A percentile compares a stretch with the other conserved stretches of the same genome.
These are phyloP conservation scores for Proteles cristata DNA, from an alignment of 2,113 vertebrate genomes.

Conservation along the genomic window DNA sequence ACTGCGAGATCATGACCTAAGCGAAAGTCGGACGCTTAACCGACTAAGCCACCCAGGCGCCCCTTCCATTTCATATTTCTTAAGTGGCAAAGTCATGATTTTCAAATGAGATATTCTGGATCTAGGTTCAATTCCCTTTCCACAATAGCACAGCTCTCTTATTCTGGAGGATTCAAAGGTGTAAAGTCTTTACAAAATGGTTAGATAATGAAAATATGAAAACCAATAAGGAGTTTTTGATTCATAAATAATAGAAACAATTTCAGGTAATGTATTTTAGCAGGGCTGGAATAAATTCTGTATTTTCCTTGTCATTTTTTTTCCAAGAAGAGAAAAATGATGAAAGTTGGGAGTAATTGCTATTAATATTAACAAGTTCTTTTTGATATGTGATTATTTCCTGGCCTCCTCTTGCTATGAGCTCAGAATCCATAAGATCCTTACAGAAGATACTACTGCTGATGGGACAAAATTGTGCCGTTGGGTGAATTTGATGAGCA, in stretches of 20 bases:
- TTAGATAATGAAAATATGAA: neutral
- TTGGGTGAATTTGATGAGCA: neutral
- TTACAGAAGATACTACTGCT: neutral
- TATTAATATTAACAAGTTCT: neutral
- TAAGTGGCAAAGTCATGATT: neutral
- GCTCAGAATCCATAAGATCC: neutral
- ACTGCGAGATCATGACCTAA: no score
- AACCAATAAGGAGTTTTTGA: neutral
- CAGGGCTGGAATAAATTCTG: neutral
- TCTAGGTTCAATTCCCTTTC: neutral
- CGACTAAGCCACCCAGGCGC: no score
- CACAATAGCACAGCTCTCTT: neutral
- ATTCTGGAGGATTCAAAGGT: neutral
- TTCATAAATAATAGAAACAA: slow-evolving; percentile 27
- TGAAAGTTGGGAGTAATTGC: slow-evolving; percentile 27
- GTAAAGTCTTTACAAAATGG: neutral
- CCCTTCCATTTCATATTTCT: neutral
- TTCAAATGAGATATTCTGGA: neutral
- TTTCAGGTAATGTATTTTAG: slow-evolving; percentile 31
- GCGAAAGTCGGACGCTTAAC: no score
- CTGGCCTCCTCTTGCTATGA: neutral
- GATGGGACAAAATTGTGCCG: neutral
- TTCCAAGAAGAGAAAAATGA: neutral
- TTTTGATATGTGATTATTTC: neutral
- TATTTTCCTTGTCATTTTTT: neutral